These are phyloP conservation scores for Noctua fimbriata DNA, from an alignment of 2,888 invertebrate genomes.

Conservation along the genomic window DNA sequence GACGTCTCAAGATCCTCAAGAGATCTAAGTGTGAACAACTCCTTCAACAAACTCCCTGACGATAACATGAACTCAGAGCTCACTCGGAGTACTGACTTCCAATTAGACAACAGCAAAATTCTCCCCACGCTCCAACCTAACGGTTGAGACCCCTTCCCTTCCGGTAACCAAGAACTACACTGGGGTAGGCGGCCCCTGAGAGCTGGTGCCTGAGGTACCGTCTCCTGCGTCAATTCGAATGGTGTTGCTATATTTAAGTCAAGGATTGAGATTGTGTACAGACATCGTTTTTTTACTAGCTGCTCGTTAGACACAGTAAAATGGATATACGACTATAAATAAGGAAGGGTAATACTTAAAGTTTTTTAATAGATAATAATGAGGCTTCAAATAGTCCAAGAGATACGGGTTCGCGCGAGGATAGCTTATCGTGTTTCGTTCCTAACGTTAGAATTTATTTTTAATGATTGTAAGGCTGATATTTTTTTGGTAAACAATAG, in stretches of 20 bases:
- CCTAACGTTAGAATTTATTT: constrained; percentile 88
- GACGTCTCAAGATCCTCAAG: constrained; percentile 67
- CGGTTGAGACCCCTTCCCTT: constrained; percentile 78
- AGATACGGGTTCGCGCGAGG: constrained; percentile 77
- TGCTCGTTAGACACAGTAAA: constrained; percentile 66
- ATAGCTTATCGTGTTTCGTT: constrained; percentile 85
- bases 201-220: constrained; percentile 53
- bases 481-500: constrained; percentile 80
- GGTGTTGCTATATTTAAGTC: constrained; percentile 73
- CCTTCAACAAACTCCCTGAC: constrained; percentile 84
- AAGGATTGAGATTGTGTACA: constrained; percentile 83
- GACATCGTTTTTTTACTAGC: constrained; percentile 71
- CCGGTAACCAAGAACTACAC: constrained; percentile 77
- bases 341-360: constrained; percentile 67
- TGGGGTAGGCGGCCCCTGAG: constrained; percentile 85
- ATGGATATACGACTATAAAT: constrained; percentile 75
- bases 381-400: constrained; percentile 72
- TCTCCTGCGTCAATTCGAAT: constrained; percentile 75
- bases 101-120: constrained; percentile 83
- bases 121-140: constrained; percentile 87
- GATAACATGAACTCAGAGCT: constrained; percentile 88
- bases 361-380: constrained; percentile 67
- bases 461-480: constrained; percentile 85
- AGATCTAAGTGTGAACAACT: constrained; percentile 69
- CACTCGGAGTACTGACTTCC: constrained; percentile 75